Conservation (phyloP, 2,888 invertebrate species). For the Aplocera efformata region DNA sequence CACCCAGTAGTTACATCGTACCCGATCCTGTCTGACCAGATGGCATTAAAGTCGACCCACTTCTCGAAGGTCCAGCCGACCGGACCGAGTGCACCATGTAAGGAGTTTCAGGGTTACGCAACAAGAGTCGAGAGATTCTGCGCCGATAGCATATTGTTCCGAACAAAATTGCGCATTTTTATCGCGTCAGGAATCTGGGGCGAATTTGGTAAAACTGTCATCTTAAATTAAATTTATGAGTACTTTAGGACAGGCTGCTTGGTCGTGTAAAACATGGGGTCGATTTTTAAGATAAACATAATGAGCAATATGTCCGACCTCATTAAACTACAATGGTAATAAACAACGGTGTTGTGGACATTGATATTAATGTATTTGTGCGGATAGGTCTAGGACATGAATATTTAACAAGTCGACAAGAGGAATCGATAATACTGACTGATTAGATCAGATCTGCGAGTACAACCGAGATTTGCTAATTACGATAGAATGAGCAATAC, state of each 20-base stretch:
- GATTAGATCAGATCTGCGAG: conserved; percentile 25
- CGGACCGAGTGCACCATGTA: conserved; percentile 60
- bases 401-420: conserved; percentile 22
- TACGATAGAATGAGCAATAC: conserved; percentile 13
- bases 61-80: conserved; percentile 66
- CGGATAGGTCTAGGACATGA: conserved; percentile 15
- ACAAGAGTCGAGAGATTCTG: conserved; percentile 37
- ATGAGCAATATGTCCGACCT: conserved; percentile 1
- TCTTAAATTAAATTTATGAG: conserved; percentile 27
- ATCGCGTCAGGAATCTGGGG: conserved; percentile 26
- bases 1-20: conserved; percentile 52
- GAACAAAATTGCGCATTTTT: conserved; percentile 27
- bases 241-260: conserved; percentile 14
- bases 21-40: conserved; percentile 65
- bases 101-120: conserved; percentile 67
- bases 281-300: conserved; percentile 14
- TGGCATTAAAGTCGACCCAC: conserved; percentile 73
- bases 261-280: conserved; percentile 16
- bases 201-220: conserved; percentile 26
- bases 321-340: conserved; percentile 1
- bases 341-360: conserved; percentile 5
- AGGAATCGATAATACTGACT: conserved; percentile 26
- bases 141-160: conserved; percentile 26
- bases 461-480: conserved; percentile 19
- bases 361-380: conserved; percentile 13